Conservation (phyloP, 2,888 invertebrate species). For the Cantharis lateralis region DNA sequence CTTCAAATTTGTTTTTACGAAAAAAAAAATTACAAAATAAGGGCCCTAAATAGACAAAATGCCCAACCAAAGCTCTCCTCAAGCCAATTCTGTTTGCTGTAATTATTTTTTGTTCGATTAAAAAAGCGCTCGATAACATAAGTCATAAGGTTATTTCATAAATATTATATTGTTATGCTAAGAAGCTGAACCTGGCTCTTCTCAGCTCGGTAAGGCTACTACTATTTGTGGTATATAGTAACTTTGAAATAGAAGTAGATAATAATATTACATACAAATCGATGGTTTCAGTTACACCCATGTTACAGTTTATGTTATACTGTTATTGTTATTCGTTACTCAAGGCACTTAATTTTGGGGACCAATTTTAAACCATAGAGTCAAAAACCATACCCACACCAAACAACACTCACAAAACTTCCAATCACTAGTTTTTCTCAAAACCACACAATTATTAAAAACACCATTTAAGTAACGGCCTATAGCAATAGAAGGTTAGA, state of each 20-base stretch:
- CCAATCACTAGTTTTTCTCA: background rate
- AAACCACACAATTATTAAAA: background rate
- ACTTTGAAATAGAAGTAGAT: slow-evolving; percentile 58
- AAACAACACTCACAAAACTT: background rate
- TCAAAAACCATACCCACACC: slow-evolving; percentile 6
- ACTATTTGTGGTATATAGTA: slow-evolving; percentile 61
- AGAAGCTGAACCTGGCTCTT: slow-evolving; percentile 50
- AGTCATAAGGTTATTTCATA: slow-evolving; percentile 58
- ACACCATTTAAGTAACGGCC: background rate
- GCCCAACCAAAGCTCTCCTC: slow-evolving; percentile 65
- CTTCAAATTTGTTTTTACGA: slow-evolving; percentile 91
- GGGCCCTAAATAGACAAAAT: slow-evolving; percentile 89
- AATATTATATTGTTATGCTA: slow-evolving; percentile 60
- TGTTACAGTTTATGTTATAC: slow-evolving; percentile 56
- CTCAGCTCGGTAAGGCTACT: slow-evolving; percentile 45
- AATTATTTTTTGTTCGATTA: slow-evolving; percentile 47
- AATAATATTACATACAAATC: slow-evolving; percentile 56
- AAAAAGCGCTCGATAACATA: slow-evolving; percentile 60
- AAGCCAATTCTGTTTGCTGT: slow-evolving; percentile 53
- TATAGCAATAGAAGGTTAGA: background rate
- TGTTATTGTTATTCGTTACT: slow-evolving; percentile 57
- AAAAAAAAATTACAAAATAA: slow-evolving; percentile 74
- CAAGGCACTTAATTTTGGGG: slow-evolving; percentile 8
- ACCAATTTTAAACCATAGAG: slow-evolving; percentile 12
- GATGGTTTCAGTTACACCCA: slow-evolving; percentile 58